phyloP scores from a whole-genome alignment of 2,113 vertebrate species.

The Cebus imitator region DNA sequence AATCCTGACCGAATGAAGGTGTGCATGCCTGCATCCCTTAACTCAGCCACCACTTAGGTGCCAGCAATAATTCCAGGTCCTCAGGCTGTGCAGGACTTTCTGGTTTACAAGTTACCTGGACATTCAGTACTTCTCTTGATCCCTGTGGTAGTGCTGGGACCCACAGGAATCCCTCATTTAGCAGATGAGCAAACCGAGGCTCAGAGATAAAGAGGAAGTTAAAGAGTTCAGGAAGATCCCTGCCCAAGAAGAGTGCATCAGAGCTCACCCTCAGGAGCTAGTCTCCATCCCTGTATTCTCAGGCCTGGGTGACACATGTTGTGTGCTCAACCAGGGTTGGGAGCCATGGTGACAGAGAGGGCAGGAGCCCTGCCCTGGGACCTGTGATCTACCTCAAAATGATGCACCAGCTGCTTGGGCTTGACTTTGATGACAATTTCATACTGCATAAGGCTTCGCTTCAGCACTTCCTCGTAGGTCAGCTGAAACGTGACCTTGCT shows the following conservation, averaged over 20 bases:
- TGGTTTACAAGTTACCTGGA: not conserved
- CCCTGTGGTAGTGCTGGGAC: not conserved
- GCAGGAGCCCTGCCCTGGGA: not conserved
- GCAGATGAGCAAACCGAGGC: not conserved
- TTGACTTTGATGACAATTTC: slow-evolving; percentile 92
- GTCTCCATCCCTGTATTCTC: not conserved
- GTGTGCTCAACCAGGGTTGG: not conserved
- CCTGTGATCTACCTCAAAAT: slow-evolving; percentile 90
- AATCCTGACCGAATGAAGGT: not conserved
- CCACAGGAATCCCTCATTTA: not conserved
- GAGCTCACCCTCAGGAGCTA: not conserved
- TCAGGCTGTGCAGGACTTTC: not conserved
- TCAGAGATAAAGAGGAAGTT: not conserved
- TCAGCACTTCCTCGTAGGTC: slow-evolving; percentile 94
- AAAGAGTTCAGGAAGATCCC: not conserved
- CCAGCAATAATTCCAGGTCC: not conserved
- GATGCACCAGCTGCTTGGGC: slow-evolving; percentile 90
- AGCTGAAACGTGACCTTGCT: slow-evolving; percentile 95
- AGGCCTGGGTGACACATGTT: not conserved
- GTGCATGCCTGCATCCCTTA: not conserved
- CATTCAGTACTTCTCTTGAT: not conserved
- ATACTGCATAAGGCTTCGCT: slow-evolving; percentile 90
- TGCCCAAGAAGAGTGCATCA: not conserved
- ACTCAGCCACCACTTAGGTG: not conserved
- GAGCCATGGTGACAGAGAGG: not conserved